Conservation (phyloP, 2,888 invertebrate species). For the Platycheirus albimanus region DNA sequence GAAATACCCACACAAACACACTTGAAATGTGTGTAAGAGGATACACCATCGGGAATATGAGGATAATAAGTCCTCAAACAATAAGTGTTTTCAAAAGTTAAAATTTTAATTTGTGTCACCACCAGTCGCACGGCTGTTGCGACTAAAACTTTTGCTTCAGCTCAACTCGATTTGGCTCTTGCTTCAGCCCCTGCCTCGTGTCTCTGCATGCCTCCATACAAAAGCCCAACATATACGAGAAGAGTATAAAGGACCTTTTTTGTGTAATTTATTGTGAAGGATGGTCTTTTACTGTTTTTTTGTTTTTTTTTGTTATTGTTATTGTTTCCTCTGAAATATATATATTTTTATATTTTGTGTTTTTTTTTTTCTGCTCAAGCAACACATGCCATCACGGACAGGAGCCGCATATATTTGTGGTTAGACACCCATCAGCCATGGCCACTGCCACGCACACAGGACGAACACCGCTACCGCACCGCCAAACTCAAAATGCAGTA, state of each 20-base stretch:
- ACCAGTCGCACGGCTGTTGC: constrained; percentile 60
- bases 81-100: constrained; percentile 72
- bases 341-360: no score
- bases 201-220: neutral
- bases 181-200: neutral
- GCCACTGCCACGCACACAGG: constrained; percentile 1
- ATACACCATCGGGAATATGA: constrained; percentile 43
- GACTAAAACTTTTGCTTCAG: constrained; percentile 58
- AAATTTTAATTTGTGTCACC: constrained; percentile 73
- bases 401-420: constrained; percentile 65
- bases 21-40: neutral
- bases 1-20: neutral
- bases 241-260: constrained; percentile 40
- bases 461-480: constrained; percentile 19
- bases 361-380: constrained; percentile 33
- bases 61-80: constrained; percentile 71
- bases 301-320: no score
- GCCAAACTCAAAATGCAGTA: constrained; percentile 50
- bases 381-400: constrained; percentile 57
- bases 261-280: constrained; percentile 69
- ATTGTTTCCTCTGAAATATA: constrained; percentile 6
- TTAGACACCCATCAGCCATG: constrained; percentile 29
- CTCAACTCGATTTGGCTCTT: constrained; percentile 31
- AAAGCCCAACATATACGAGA: no score
- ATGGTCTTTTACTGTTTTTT: constrained; percentile 43